phyloP scores from a whole-genome alignment of 2,113 vertebrate genomes.

The Petaurus breviceps region DNA sequence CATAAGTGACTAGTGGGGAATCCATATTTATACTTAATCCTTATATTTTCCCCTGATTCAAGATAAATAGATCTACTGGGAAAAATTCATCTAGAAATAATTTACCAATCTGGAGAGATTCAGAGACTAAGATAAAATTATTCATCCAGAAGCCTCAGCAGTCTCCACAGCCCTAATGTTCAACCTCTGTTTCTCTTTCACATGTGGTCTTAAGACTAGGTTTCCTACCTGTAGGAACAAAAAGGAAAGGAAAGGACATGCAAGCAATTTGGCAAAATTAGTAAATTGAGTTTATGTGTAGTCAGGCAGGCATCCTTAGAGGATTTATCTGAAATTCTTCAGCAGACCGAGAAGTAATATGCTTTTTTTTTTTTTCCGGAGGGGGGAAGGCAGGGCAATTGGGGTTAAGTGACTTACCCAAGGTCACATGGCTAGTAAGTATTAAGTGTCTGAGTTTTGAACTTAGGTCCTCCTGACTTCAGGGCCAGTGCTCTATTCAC shows the following conservation, averaged over 20 bases:
- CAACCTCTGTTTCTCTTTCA: not conserved
- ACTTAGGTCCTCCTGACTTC: too few species aligned
- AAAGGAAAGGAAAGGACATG: not conserved
- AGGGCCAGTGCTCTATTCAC: too few species aligned
- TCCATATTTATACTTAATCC: not conserved
- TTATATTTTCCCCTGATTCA: constrained; percentile 24
- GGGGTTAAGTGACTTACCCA: too few species aligned
- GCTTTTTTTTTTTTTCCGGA: not conserved
- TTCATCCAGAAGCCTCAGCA: not conserved
- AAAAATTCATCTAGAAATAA: not conserved
- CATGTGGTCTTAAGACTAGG: not conserved
- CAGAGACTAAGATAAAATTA: not conserved
- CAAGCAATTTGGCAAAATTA: not conserved
- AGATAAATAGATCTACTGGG: not conserved
- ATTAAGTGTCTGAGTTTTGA: too few species aligned
- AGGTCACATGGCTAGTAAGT: too few species aligned
- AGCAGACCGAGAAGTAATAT: not conserved
- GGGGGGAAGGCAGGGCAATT: too few species aligned
- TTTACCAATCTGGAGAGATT: not conserved
- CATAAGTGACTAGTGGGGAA: not conserved
- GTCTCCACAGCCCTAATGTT: not conserved
- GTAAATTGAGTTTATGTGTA: not conserved
- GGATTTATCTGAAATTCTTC: not conserved
- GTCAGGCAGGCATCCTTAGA: not conserved
- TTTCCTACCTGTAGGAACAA: not conserved